Evolutionary conservation across 2,888 invertebrate genomes (phyloP), one percentile per base, ranked within the genome.

Genomic region (Phaonia tiefii): DNA sequence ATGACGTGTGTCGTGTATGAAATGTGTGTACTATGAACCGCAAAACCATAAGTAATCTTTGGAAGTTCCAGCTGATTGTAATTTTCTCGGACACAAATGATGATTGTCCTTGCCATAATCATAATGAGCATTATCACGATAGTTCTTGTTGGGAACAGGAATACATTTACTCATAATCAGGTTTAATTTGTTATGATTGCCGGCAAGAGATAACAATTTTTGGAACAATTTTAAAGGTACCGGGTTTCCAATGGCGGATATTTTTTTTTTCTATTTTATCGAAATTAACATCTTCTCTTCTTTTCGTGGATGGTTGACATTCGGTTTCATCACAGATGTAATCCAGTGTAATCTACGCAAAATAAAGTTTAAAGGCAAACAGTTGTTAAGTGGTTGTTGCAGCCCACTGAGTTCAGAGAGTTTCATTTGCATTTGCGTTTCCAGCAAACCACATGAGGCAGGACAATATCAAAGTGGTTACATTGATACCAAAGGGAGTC

Each of bases 321-420:
- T 54, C 13, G 58, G 1, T 42, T 63, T 42, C 22, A 39, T 17
- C 22, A 63, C 63, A 63, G 63, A 42, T 75, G 42, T 78, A 81
- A 81, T 81, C 81, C 67, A 49, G 13, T 75, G 78, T 79, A 75
- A 79, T 72, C 82, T 78, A 79, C 49, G 46, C 54, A 39, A 75
- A 75, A 65, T 67, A 72, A 82, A 79, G 60, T 71, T 60, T 58
- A 76, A 79, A 72, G 49, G 70, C 58, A 75, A 67, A 81, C 84
- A 84, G 82, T 79, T 84, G 84, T 82, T 73, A 80, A 84, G 84
- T 80, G 83, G 76, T 65, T 81, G 74, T 70, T 80, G 51, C 70
- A 72, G 49, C 74, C 74, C 70, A 74, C 67, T 51, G 67, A 71
- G 74, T 74, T 66, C 70, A 71, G 60, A 44, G 67, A 71, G 74